These are phyloP conservation scores for Augiades crinisus DNA, from an alignment of 2,888 invertebrate genomes.

Conservation along the genomic window DNA sequence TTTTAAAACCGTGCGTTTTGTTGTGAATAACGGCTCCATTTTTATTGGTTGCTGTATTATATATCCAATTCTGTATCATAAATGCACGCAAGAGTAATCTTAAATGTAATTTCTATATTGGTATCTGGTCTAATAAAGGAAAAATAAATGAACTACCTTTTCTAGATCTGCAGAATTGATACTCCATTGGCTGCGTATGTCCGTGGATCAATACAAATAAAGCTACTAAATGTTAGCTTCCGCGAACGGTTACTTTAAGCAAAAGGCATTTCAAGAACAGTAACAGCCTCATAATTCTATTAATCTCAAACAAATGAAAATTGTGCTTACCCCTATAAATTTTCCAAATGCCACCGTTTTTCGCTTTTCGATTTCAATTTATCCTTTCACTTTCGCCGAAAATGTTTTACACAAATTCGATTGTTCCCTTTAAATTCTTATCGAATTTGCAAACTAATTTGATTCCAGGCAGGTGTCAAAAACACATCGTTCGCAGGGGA, in stretches of 20 bases:
- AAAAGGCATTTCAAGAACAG: too few species aligned
- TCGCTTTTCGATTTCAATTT: conserved; percentile 8
- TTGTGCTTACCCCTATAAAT: conserved; percentile 8
- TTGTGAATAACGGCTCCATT: background rate
- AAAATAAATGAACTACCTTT: too few species aligned
- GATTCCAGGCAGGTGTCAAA: conserved; percentile 32
- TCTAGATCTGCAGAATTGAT: too few species aligned
- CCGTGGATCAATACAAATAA: background rate
- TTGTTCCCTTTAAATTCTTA: conserved; percentile 16
- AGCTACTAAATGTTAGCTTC: too few species aligned
- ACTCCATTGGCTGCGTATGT: background rate
- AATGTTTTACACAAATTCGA: conserved; percentile 11
- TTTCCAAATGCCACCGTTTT: conserved; percentile 4
- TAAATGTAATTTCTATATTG: too few species aligned
- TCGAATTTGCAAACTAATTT: conserved; percentile 28
- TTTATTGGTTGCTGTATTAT: background rate
- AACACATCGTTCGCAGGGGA: conserved; percentile 25
- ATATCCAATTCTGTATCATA: too few species aligned
- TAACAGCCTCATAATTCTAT: background rate
- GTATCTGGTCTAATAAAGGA: too few species aligned
- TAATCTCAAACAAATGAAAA: conserved; percentile 1
- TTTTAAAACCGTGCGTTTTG: background rate
- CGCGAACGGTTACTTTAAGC: too few species aligned
- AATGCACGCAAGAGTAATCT: too few species aligned
- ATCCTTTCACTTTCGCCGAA: conserved; percentile 2